A percentile compares a stretch with the other conserved stretches of the same genome.
Conservation (phyloP, 1,140 invertebrate species). For the Eufriesea mexicana region DNA sequence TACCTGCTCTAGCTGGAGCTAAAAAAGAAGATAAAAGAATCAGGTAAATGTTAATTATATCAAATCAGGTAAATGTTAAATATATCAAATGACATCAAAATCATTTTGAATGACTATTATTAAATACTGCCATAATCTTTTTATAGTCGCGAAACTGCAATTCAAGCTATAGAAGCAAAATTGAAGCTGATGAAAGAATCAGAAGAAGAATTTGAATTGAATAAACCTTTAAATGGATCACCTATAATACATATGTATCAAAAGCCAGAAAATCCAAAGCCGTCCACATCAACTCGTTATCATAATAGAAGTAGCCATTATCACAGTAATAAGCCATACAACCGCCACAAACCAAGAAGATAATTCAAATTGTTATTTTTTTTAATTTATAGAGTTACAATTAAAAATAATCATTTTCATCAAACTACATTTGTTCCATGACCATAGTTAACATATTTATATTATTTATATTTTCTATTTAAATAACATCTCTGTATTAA, state of each 20-base stretch:
- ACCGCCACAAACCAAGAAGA: constrained; percentile 78
- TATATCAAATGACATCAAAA: background rate
- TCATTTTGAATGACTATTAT: background rate
- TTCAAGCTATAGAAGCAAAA: constrained; percentile 94
- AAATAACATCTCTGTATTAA: constrained; percentile 20
- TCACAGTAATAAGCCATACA: constrained; percentile 78
- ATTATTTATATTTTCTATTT: constrained; percentile 62
- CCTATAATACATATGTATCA: constrained; percentile 87
- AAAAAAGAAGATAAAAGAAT: constrained; percentile 87
- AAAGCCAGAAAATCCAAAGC: constrained; percentile 79
- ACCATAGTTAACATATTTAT: constrained; percentile 47
- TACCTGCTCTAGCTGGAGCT: constrained; percentile 88
- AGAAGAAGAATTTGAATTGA: constrained; percentile 88
- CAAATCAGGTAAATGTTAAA: constrained; percentile 79
- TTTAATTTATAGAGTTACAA: constrained; percentile 42
- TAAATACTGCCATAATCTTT: constrained; percentile 22
- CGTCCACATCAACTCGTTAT: constrained; percentile 78
- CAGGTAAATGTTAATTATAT: constrained; percentile 70
- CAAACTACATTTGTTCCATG: constrained; percentile 38
- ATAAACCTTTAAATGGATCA: constrained; percentile 85
- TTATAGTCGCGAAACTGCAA: constrained; percentile 88
- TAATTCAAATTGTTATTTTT: constrained; percentile 67
- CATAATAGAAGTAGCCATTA: constrained; percentile 71
- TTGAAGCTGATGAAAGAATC: constrained; percentile 89
- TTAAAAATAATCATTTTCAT: constrained; percentile 43